Evolutionary conservation across 1,140 invertebrate genomes (phyloP).

Genomic region (Macrobrachium nipponense): DNA sequence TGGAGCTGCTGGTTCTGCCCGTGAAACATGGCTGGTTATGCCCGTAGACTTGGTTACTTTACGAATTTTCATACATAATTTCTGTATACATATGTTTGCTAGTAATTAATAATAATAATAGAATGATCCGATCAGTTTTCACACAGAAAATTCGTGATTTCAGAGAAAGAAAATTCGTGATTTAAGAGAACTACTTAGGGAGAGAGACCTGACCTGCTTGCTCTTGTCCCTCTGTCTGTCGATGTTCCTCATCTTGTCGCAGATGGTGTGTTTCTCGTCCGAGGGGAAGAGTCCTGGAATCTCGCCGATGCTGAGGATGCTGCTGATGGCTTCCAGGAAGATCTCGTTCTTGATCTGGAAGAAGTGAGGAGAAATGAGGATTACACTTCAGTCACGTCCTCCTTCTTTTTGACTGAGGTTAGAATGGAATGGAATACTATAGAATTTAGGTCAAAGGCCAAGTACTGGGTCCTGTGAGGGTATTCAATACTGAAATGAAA

Average conservation of each 20-base stretch:
- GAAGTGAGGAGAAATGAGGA: slow-evolving; percentile 19
- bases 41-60: too few species aligned
- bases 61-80: too few species aligned
- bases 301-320: slow-evolving; percentile 93
- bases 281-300: slow-evolving; percentile 89
- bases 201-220: slow-evolving; percentile 73
- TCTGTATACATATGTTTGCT: too few species aligned
- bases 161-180: background rate
- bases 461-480: too few species aligned
- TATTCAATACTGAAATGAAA: too few species aligned
- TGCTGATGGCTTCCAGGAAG: slow-evolving; percentile 94
- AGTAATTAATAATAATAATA: too few species aligned
- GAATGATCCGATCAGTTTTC: background rate
- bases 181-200: background rate
- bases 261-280: slow-evolving; percentile 93
- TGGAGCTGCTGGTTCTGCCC: too few species aligned
- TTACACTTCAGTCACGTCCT: background rate
- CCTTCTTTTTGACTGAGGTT: background rate
- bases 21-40: too few species aligned
- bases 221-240: slow-evolving; percentile 91
- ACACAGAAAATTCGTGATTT: background rate
- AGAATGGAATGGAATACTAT: too few species aligned
- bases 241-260: slow-evolving; percentile 92
- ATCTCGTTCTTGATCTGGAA: slow-evolving; percentile 90
- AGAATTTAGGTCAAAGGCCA: too few species aligned